These are phyloP conservation scores for Stegodyphus mimosarum DNA, from an alignment of 1,140 invertebrate species.

Conservation along the genomic window DNA sequence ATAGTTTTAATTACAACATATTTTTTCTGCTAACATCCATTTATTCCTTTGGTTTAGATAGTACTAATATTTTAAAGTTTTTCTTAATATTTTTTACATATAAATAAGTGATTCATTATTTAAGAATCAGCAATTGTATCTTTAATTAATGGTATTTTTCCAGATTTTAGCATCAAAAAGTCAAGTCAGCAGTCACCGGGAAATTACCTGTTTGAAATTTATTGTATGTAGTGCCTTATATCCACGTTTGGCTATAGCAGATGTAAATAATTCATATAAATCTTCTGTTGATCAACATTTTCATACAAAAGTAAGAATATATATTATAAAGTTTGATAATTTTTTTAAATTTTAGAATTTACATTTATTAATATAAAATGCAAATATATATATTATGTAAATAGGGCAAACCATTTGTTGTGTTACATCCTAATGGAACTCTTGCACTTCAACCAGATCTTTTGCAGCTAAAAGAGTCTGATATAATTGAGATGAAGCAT, in stretches of 20 bases:
- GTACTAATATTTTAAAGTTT: too few relatives aligned
- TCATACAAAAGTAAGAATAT: slow-evolving; percentile 79
- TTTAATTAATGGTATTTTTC: slow-evolving; percentile 42
- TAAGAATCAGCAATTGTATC: too few relatives aligned
- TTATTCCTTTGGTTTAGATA: too few relatives aligned
- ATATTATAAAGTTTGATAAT: background rate
- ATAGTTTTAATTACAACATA: too few relatives aligned
- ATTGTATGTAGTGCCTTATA: slow-evolving; percentile 92
- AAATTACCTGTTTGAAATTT: slow-evolving; percentile 89
- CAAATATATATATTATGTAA: background rate
- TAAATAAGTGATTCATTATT: too few relatives aligned
- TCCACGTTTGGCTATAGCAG: slow-evolving; percentile 90
- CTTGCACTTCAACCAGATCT: slow-evolving; percentile 86
- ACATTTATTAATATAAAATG: background rate
- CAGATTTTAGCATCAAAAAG: slow-evolving; percentile 77
- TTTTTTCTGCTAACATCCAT: too few relatives aligned
- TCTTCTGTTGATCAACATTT: slow-evolving; percentile 88
- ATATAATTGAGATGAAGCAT: slow-evolving; percentile 76
- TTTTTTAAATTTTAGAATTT: background rate
- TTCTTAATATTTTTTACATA: too few relatives aligned
- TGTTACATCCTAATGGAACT: slow-evolving; percentile 89
- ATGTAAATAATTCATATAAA: slow-evolving; percentile 94
- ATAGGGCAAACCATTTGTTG: slow-evolving; percentile 82
- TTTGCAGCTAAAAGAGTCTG: slow-evolving; percentile 81
- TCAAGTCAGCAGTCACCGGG: slow-evolving; percentile 80